A percentile compares a stretch with the other conserved stretches of the same genome.
These are phyloP conservation scores for Uropetala carovei DNA, from an alignment of 2,888 invertebrate genomes.

Conservation along the genomic window DNA sequence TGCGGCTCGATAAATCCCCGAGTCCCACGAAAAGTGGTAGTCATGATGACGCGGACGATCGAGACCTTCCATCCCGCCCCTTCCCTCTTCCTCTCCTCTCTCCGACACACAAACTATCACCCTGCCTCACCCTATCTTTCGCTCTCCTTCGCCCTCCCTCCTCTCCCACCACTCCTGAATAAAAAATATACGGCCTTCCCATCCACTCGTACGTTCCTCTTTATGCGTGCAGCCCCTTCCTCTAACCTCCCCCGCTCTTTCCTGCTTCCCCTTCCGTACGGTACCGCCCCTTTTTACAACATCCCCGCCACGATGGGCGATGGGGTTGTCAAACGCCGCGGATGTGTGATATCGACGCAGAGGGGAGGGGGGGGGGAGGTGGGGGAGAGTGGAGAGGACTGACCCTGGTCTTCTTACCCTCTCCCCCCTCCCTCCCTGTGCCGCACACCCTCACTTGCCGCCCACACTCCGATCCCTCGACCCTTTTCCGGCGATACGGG, in stretches of 20 bases:
- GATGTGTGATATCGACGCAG: neutral
- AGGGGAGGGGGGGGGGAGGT: neutral
- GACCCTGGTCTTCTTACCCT: neutral
- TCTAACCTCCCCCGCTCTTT: neutral
- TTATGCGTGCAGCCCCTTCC: neutral
- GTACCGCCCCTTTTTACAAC: no score
- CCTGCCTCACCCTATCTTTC: neutral
- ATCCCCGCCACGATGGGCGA: no score
- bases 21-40: conserved; percentile 62
- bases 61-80: conserved; percentile 25
- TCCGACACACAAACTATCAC: neutral
- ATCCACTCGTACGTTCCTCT: neutral
- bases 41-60: conserved; percentile 48
- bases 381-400: neutral
- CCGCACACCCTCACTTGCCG: neutral
- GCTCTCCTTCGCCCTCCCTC: neutral
- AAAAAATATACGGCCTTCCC: conserved; percentile 1
- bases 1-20: conserved; percentile 62
- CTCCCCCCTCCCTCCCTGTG: neutral
- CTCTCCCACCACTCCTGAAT: neutral
- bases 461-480: neutral
- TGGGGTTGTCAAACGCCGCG: conserved; percentile 2
- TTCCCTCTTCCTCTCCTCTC: neutral
- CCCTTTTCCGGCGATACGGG: neutral
- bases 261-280: neutral